phyloP scores from a whole-genome alignment of 2,797 vertebrate genomes.

The Enteromius trimaculatus region DNA sequence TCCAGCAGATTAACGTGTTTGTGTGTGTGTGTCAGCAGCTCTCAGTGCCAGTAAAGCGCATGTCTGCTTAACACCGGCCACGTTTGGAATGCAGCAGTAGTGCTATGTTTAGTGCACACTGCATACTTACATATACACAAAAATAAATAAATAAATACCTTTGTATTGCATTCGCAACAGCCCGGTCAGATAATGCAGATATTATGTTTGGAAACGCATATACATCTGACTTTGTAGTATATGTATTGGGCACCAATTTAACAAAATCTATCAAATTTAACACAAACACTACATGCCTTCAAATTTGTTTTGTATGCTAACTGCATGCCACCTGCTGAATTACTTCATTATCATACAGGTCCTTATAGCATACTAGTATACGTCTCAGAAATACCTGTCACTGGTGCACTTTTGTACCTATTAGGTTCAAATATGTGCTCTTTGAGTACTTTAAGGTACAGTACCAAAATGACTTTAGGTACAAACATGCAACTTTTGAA shows the following conservation, averaged over 20 bases:
- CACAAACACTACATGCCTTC: not conserved
- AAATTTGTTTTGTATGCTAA: not conserved
- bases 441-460: too few species aligned
- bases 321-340: not conserved
- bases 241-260: too few species aligned
- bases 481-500: too few species aligned
- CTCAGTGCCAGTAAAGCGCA: conserved; percentile 5
- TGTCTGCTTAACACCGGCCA: conserved; percentile 5
- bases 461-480: too few species aligned
- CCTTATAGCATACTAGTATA: too few species aligned
- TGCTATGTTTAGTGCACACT: not conserved
- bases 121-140: not conserved
- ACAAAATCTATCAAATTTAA: not conserved
- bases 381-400: too few species aligned
- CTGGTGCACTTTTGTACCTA: too few species aligned
- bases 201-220: not conserved
- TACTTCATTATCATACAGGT: too few species aligned
- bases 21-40: conserved; percentile 6
- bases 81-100: not conserved
- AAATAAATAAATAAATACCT: not conserved
- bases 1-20: conserved; percentile 37
- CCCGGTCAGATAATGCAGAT: not conserved
- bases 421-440: too few species aligned
- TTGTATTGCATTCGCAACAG: not conserved
- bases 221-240: too few species aligned